Evolutionary conservation across 2,113 vertebrate genomes (phyloP).

Genomic region (Perognathus longimembris): DNA sequence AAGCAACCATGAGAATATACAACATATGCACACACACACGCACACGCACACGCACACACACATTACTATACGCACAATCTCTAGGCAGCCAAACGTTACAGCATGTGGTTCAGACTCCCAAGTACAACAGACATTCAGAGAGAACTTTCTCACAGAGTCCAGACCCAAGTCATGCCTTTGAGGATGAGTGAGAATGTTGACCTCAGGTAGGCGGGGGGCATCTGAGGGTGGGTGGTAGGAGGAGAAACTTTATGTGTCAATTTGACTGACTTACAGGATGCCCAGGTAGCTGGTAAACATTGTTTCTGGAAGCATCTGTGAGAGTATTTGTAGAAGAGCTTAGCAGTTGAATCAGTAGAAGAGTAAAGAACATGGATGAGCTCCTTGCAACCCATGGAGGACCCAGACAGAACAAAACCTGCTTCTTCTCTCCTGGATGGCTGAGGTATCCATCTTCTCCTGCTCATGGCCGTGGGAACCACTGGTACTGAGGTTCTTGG

Average conservation of each 20-base stretch:
- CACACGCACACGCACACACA: accelerated
- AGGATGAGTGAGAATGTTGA: background rate
- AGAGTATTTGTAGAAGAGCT: background rate
- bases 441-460: background rate
- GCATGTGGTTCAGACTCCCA: background rate
- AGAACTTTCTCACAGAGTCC: background rate
- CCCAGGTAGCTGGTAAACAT: background rate
- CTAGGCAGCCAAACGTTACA: background rate
- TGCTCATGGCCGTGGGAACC: background rate
- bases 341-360: background rate
- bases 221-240: too few species aligned
- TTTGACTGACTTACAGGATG: background rate
- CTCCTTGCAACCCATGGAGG: too few species aligned
- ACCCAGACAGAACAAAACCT: background rate
- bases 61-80: background rate
- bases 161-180: background rate
- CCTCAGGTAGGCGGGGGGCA: background rate
- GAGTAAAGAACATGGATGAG: background rate
- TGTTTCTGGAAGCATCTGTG: background rate
- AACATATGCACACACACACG: too few species aligned
- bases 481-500: background rate
- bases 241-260: background rate
- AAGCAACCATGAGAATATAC: background rate
- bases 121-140: background rate
- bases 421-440: too few species aligned